phyloP scores from a whole-genome alignment of 2,888 invertebrate species.

The Pristionchus fissidentatus region DNA sequence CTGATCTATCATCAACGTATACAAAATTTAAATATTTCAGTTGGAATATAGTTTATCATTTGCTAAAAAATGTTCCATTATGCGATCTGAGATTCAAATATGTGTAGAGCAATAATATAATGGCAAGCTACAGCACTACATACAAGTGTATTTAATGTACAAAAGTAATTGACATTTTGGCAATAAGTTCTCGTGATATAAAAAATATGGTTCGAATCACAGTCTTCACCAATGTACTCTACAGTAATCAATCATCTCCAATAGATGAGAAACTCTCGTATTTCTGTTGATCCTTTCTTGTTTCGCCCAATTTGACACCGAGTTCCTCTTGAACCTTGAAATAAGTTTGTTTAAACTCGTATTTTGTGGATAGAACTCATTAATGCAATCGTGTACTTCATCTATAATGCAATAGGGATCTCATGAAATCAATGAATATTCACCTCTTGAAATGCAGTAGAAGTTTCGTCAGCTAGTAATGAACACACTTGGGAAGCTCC shows the following conservation, averaged over 20 bases:
- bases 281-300: neutral
- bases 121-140: slow-evolving; percentile 1
- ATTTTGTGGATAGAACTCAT: too few species aligned
- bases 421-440: neutral
- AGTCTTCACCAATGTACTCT: neutral
- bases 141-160: neutral
- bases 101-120: slow-evolving; percentile 2
- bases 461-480: slow-evolving; percentile 35
- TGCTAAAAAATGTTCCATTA: neutral
- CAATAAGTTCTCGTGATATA: neutral
- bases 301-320: slow-evolving; percentile 7
- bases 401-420: too few species aligned
- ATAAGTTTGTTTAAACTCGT: too few species aligned
- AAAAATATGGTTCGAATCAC: neutral
- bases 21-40: too few species aligned
- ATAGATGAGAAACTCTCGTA: slow-evolving; percentile 36
- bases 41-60: neutral
- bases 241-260: slow-evolving; percentile 16
- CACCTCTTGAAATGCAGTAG: slow-evolving; percentile 43
- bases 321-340: slow-evolving; percentile 18
- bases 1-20: too few species aligned
- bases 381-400: too few species aligned
- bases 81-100: slow-evolving; percentile 27
- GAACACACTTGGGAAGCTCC: slow-evolving; percentile 36
- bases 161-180: neutral